phyloP scores from a whole-genome alignment of 2,888 invertebrate genomes.

The Nebria salina region DNA sequence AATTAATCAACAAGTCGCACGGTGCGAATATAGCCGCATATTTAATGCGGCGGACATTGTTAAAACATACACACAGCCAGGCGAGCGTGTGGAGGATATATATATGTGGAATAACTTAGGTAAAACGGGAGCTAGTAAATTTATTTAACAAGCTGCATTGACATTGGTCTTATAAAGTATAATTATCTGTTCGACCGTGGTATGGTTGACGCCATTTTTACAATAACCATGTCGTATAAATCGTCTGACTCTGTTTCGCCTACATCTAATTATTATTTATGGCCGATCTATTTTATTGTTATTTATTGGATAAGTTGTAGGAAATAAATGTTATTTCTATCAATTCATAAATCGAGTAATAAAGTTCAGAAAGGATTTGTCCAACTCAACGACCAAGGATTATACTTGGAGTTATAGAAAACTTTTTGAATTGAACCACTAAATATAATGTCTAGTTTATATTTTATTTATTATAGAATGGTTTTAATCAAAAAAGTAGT shows the following conservation, averaged over 20 bases:
- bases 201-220: constrained; percentile 9
- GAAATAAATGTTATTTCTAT: neutral
- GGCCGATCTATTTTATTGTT: constrained; percentile 35
- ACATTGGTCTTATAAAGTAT: constrained; percentile 45
- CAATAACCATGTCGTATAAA: constrained; percentile 22
- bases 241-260: constrained; percentile 35
- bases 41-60: constrained; percentile 12
- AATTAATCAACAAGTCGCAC: constrained; percentile 19
- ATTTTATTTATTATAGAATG: no score
- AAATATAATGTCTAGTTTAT: no score
- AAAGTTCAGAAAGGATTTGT: neutral
- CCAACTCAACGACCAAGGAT: no score
- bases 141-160: constrained; percentile 45
- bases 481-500: no score
- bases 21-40: constrained; percentile 16
- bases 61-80: neutral
- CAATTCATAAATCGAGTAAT: neutral
- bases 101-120: constrained; percentile 30
- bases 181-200: constrained; percentile 41
- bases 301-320: constrained; percentile 32
- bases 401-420: no score
- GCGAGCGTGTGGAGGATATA: neutral
- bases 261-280: constrained; percentile 47
- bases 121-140: constrained; percentile 44
- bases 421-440: no score